phyloP scores from a whole-genome alignment of 1,140 invertebrate genomes.

The Cherax quadricarinatus region DNA sequence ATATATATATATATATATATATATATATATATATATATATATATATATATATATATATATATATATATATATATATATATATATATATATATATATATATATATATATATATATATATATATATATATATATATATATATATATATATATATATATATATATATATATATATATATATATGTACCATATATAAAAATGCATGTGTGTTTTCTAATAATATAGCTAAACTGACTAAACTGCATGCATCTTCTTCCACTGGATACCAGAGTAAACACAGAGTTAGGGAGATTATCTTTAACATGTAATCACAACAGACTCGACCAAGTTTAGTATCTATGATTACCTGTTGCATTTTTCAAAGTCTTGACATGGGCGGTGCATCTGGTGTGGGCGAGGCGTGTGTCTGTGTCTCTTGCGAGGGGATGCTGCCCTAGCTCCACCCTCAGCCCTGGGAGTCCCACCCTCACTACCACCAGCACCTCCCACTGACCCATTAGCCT shows the following conservation, averaged over 20 bases:
- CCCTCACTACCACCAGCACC: constrained; percentile 67
- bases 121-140: too few relatives aligned
- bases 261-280: neutral
- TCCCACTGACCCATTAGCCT: constrained; percentile 24
- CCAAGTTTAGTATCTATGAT: constrained; percentile 72
- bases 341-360: constrained; percentile 98
- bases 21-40: too few relatives aligned
- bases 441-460: constrained; percentile 72
- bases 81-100: neutral
- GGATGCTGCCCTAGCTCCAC: constrained; percentile 74
- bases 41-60: too few relatives aligned
- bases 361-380: constrained; percentile 91
- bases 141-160: too few relatives aligned
- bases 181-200: neutral
- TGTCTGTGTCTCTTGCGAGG: constrained; percentile 82
- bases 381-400: constrained; percentile 81
- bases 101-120: neutral
- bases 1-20: neutral
- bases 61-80: neutral
- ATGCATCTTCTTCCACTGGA: constrained; percentile 5
- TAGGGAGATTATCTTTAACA: constrained; percentile 14
- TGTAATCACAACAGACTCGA: constrained; percentile 19
- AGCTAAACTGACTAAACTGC: constrained; percentile 2
- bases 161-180: neutral
- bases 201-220: neutral